Evolutionary conservation across 2,888 invertebrate species (phyloP).

Genomic region (Phrixothrix hirtus): DNA sequence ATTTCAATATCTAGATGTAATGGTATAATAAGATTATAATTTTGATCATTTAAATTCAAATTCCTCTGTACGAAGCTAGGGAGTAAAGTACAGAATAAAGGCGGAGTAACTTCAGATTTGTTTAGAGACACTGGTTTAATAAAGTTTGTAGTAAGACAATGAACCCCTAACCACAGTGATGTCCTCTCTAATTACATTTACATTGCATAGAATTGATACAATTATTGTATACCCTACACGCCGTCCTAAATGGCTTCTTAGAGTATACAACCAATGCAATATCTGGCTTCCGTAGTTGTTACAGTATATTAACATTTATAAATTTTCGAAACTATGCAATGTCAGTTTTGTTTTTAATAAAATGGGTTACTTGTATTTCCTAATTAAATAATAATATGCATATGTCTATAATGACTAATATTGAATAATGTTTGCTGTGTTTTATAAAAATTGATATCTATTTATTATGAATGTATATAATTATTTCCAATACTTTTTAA

Average conservation of each 20-base stretch:
- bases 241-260: conserved; percentile 16
- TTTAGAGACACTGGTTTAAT: conserved; percentile 40
- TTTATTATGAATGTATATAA: no score
- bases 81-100: not conserved
- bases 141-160: conserved; percentile 40
- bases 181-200: conserved; percentile 52
- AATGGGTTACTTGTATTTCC: no score
- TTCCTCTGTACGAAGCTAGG: not conserved
- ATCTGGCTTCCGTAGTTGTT: no score
- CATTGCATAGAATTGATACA: conserved; percentile 50
- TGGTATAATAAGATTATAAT: not conserved
- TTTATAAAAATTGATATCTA: no score
- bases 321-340: no score
- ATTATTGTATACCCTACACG: conserved; percentile 49
- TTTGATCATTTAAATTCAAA: not conserved
- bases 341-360: no score
- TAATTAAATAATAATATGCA: no score
- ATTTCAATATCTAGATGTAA: not conserved
- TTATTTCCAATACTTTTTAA: no score
- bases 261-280: conserved; percentile 13
- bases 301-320: no score
- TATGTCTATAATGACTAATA: no score
- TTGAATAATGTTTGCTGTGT: no score
- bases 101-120: not conserved
- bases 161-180: conserved; percentile 45